Percentiles rank a stretch among this genome's conserved stretches.
Conservation (phyloP, 1,140 invertebrate genomes). For the Ostrea denselamellosa region DNA sequence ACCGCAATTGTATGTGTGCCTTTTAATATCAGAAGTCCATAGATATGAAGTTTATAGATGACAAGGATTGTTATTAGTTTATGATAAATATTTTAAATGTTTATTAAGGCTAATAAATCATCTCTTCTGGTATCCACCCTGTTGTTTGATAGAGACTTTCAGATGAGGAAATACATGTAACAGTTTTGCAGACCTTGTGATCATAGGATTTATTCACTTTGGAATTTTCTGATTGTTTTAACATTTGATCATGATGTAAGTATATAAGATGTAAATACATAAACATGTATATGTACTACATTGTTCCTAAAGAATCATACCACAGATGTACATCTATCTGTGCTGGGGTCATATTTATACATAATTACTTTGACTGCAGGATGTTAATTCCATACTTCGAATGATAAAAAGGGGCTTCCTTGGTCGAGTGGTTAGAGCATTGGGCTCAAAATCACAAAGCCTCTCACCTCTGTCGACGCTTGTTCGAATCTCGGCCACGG, state of each 20-base stretch:
- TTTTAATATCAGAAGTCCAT: conserved; percentile 33
- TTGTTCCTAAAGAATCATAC: too few relatives aligned
- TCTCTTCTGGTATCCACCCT: conserved; percentile 9
- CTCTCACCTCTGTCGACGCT: too few relatives aligned
- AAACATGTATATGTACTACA: too few relatives aligned
- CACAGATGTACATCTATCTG: too few relatives aligned
- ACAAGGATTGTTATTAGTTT: neutral
- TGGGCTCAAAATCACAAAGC: too few relatives aligned
- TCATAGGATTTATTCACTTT: neutral
- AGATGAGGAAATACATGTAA: neutral
- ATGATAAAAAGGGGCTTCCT: too few relatives aligned
- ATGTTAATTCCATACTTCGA: too few relatives aligned
- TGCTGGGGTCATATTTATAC: too few relatives aligned
- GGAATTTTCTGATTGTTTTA: neutral
- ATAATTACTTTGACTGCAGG: too few relatives aligned
- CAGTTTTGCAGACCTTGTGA: neutral
- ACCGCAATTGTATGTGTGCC: neutral
- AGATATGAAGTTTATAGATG: conserved; percentile 26
- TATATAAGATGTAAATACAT: too few relatives aligned
- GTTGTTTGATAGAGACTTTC: neutral
- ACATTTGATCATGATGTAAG: conserved; percentile 16
- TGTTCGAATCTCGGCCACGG: too few relatives aligned
- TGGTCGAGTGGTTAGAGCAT: too few relatives aligned
- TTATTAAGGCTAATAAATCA: conserved; percentile 30
- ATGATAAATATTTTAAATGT: conserved; percentile 33